phyloP scores from a whole-genome alignment of 2,888 invertebrate genomes.

The Drosophila mulleri region DNA sequence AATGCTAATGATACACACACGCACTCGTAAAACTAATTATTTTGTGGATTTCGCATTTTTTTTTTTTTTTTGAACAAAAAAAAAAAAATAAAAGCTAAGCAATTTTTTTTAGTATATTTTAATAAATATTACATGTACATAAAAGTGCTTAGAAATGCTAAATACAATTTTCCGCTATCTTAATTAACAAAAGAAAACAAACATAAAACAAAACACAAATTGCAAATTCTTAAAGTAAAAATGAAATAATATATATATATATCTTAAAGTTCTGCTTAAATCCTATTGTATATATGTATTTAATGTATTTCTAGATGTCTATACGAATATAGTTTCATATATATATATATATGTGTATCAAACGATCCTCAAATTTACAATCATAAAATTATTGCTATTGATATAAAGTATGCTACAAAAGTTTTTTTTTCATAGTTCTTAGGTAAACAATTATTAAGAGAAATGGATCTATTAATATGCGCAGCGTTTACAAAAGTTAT shows the following conservation, averaged over 20 bases:
- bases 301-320: constrained; percentile 54
- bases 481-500: constrained; percentile 39
- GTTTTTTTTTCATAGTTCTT: constrained; percentile 39
- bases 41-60: constrained; percentile 8
- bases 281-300: constrained; percentile 49
- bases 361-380: constrained; percentile 45
- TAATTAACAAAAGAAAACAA: constrained; percentile 15
- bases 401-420: constrained; percentile 29
- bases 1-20: background rate
- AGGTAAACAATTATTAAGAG: constrained; percentile 35
- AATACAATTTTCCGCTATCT: constrained; percentile 15
- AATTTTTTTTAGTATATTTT: constrained; percentile 16
- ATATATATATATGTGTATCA: constrained; percentile 28
- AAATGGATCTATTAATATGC: constrained; percentile 32
- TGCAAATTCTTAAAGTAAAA: constrained; percentile 10
- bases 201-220: constrained; percentile 13
- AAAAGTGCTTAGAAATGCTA: constrained; percentile 22
- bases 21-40: background rate
- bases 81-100: constrained; percentile 15
- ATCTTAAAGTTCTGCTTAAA: constrained; percentile 19
- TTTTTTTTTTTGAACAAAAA: background rate
- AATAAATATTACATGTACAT: constrained; percentile 40
- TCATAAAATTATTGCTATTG: constrained; percentile 42
- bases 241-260: constrained; percentile 9
- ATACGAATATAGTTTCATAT: constrained; percentile 35